Base-by-base conservation (phyloP, 2,797 vertebrate species). In the Sparus aurata region DNA sequence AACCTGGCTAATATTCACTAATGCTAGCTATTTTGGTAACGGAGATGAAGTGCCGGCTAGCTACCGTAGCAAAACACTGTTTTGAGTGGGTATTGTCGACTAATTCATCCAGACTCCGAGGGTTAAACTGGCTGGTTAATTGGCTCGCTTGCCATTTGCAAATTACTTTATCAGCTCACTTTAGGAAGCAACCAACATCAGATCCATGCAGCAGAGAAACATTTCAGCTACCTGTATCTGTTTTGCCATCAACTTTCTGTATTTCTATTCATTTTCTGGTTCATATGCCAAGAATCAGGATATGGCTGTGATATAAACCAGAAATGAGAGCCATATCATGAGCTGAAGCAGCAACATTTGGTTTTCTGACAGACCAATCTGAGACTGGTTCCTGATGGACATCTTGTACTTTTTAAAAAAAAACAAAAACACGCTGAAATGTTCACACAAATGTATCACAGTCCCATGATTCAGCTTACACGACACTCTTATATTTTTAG, bases 401-500 rank as follows among this genome's bases (percentile, higher is more conserved):
- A 69, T 59, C 38, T 77, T 47, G 22, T 46, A 25, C 12, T 3
- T 18, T 0, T 16, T 10, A 9, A 3, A 15, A 27, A 18, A 57
- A 17, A 22, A 50, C 5, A n/a, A 23, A 49, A 22, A 50, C 5
- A 1, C 8, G 46, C 20, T 38, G 11, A 52, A n/a, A 15, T 25
- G 9, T 47, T 17, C 11, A 58, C 52, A 43, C 18, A 67, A 23
- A 54, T 61, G 6, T 17, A 58, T 49, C 34, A 18, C n/a, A 50
- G 57, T 38, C 11, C 63, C 16, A 43, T 62, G 27, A 64, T 23
- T 74, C 43, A 50, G 50, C 52, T 60, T 52, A 60, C 63, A 52
- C 38, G 27, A 58, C 78, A 83, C 17, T 52, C 66, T 34, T 57
- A 27, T 13, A 47, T 27, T 58, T 59, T 61, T 47, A 34, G 22